Percentiles rank a stretch among this genome's conserved stretches.
Conservation (phyloP, 2,888 invertebrate genomes). For the Nomada fabriciana region DNA sequence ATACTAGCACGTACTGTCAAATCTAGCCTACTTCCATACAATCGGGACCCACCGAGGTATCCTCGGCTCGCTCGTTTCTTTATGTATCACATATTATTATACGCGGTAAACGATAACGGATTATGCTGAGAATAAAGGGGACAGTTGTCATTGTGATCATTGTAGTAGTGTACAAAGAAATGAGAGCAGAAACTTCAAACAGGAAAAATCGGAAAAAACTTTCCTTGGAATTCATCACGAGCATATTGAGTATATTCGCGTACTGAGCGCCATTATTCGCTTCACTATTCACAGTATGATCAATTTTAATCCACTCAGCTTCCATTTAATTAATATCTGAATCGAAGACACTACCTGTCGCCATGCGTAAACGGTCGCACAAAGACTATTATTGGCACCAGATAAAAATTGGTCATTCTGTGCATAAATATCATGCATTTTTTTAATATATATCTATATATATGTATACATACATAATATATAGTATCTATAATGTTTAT, state of each 20-base stretch:
- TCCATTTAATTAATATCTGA: conserved; percentile 4
- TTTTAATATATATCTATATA: conserved; percentile 26
- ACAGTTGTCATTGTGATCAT: conserved; percentile 48
- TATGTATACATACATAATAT: conserved; percentile 41
- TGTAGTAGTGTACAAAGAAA: conserved; percentile 47
- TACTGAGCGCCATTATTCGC: conserved; percentile 55
- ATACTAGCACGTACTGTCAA: conserved; percentile 82
- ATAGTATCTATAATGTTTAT: conserved; percentile 10
- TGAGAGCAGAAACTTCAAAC: not conserved
- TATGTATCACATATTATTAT: conserved; percentile 81
- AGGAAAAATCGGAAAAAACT: conserved; percentile 19
- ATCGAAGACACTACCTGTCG: conserved; percentile 9
- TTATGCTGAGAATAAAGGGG: conserved; percentile 55
- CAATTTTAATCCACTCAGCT: conserved; percentile 58
- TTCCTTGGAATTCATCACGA: conserved; percentile 53
- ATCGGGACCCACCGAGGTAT: conserved; percentile 73
- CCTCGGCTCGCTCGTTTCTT: conserved; percentile 74
- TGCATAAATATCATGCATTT: conserved; percentile 55
- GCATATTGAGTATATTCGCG: conserved; percentile 58
- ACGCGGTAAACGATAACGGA: conserved; percentile 72
- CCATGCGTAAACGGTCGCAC: not conserved
- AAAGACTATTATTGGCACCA: conserved; percentile 28
- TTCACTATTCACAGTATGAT: conserved; percentile 49
- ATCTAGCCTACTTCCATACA: conserved; percentile 77
- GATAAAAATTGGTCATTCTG: conserved; percentile 62